phyloP scores from a whole-genome alignment of 2,888 invertebrate species.

The Alcis repandata region DNA sequence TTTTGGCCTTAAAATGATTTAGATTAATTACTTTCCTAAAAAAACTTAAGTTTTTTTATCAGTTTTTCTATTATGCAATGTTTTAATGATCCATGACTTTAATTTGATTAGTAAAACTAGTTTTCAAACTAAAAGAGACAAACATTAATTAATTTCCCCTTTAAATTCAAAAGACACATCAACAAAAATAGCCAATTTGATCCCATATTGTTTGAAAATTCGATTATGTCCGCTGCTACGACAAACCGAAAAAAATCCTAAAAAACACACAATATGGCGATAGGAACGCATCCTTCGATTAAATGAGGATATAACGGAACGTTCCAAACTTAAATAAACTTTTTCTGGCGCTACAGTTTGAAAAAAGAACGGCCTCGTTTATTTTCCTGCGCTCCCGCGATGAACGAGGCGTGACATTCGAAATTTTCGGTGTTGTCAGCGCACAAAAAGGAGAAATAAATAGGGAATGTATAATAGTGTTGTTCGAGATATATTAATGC shows the following conservation, averaged over 20 bases:
- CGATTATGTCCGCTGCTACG: constrained; percentile 78
- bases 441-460: constrained; percentile 66
- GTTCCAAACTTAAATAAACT: constrained; percentile 72
- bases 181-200: constrained; percentile 83
- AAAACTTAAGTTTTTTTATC: constrained; percentile 28
- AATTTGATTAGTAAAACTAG: no score
- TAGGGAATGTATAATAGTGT: constrained; percentile 68
- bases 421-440: constrained; percentile 78
- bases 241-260: constrained; percentile 68
- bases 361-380: constrained; percentile 73
- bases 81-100: no score
- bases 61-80: no score
- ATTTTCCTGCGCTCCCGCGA: constrained; percentile 77
- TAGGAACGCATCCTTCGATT: constrained; percentile 71
- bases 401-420: constrained; percentile 85
- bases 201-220: constrained; percentile 82
- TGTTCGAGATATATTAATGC: constrained; percentile 81
- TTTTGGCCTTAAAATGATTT: neutral
- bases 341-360: constrained; percentile 68
- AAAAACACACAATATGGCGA: constrained; percentile 52
- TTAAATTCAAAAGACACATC: constrained; percentile 68
- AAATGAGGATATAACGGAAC: constrained; percentile 76
- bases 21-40: neutral
- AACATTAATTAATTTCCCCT: constrained; percentile 66
- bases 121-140: constrained; percentile 34